These are phyloP conservation scores for Glomeris maerens DNA, from an alignment of 1,140 invertebrate species.

Conservation along the genomic window DNA sequence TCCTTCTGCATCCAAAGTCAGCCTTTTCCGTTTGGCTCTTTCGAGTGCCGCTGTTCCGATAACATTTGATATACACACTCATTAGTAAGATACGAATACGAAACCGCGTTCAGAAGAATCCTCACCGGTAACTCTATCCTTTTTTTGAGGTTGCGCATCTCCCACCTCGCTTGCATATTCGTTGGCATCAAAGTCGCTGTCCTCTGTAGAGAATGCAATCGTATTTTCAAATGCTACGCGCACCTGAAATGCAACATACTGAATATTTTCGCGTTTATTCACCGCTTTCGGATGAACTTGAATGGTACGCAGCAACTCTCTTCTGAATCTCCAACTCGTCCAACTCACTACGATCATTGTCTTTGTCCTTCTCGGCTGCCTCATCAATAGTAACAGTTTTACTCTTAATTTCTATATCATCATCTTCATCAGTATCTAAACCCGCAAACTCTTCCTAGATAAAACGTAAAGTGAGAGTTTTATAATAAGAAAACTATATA, in stretches of 20 bases:
- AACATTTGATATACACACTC: no score
- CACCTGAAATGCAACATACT: not conserved
- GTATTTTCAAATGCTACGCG: not conserved
- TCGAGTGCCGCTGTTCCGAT: no score
- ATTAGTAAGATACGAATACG: no score
- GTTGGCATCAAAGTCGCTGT: no score
- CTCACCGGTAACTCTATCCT: no score
- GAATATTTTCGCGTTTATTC: constrained; percentile 27
- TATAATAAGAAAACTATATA: no score
- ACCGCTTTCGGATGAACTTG: constrained; percentile 8
- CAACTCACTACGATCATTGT: constrained; percentile 13
- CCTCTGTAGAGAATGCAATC: no score
- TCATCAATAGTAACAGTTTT: no score
- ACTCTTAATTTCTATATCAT: constrained; percentile 71
- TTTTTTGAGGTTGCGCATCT: constrained; percentile 28
- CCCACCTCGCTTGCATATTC: no score
- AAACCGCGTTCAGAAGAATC: no score
- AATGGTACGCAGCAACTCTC: not conserved
- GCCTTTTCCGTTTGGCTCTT: constrained; percentile 41
- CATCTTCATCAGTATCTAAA: constrained; percentile 46
- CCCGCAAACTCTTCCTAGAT: not conserved
- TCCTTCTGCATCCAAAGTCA: constrained; percentile 69
- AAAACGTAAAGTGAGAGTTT: no score
- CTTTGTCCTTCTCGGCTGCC: constrained; percentile 21
- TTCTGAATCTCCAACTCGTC: constrained; percentile 12